Conservation (phyloP, 2,888 invertebrate species). For the Trilocha varians region DNA sequence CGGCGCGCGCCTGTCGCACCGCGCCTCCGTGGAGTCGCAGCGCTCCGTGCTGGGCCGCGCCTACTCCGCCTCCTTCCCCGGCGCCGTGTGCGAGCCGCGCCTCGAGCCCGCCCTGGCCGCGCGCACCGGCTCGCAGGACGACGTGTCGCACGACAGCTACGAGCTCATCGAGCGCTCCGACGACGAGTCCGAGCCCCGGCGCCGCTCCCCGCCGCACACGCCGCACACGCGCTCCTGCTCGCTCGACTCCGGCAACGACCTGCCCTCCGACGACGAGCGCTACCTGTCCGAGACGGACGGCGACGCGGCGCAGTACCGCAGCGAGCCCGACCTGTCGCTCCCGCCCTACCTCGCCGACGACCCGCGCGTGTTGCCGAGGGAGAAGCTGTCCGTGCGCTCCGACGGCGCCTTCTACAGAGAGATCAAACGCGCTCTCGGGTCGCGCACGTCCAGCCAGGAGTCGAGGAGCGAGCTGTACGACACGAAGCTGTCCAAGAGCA, state of each 20-base stretch:
- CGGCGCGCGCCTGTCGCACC: slow-evolving; percentile 55
- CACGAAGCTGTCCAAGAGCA: slow-evolving; percentile 76
- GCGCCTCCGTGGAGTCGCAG: slow-evolving; percentile 77
- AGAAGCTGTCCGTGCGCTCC: slow-evolving; percentile 80
- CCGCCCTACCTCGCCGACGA: slow-evolving; percentile 86
- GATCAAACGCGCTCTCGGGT: slow-evolving; percentile 75
- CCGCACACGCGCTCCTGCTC: slow-evolving; percentile 78
- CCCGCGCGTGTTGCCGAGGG: slow-evolving; percentile 80
- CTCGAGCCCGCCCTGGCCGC: slow-evolving; percentile 77
- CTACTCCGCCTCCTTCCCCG: slow-evolving; percentile 90
- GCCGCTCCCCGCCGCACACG: slow-evolving; percentile 39
- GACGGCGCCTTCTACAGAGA: slow-evolving; percentile 82
- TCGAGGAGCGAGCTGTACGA: slow-evolving; percentile 81
- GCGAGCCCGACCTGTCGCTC: slow-evolving; percentile 79
- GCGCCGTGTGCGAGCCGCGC: slow-evolving; percentile 80
- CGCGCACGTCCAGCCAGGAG: slow-evolving; percentile 80
- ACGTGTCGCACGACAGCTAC: slow-evolving; percentile 90
- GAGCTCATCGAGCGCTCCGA: slow-evolving; percentile 86
- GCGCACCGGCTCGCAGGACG: slow-evolving; percentile 84
- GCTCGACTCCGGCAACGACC: slow-evolving; percentile 83
- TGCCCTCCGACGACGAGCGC: slow-evolving; percentile 82
- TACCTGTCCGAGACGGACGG: slow-evolving; percentile 73
- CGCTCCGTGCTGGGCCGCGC: slow-evolving; percentile 81
- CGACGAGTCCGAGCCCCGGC: slow-evolving; percentile 67
- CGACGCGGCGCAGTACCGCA: slow-evolving; percentile 76